These are phyloP conservation scores for Ennomos fuscantarius DNA, from an alignment of 2,888 invertebrate genomes.

Conservation along the genomic window DNA sequence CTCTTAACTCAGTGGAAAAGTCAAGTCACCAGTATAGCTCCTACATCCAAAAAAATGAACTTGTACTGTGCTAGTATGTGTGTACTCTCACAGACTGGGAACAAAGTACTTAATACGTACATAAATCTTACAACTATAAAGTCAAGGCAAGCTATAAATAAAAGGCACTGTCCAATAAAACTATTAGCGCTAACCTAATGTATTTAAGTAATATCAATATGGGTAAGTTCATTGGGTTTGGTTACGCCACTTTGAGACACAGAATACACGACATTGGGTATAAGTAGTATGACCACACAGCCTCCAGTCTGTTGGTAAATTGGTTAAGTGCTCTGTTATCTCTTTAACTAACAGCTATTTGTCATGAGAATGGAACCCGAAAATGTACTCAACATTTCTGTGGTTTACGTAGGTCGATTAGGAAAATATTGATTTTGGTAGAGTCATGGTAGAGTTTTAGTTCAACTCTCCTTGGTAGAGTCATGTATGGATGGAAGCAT, in stretches of 20 bases:
- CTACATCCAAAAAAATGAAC: constrained; percentile 8
- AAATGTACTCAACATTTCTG: constrained; percentile 17
- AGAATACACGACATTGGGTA: constrained; percentile 5
- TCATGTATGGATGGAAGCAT: too few relatives aligned
- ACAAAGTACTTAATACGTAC: constrained; percentile 16
- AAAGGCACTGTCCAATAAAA: constrained; percentile 21
- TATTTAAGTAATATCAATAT: constrained; percentile 5
- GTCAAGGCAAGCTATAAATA: constrained; percentile 23
- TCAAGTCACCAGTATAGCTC: too few relatives aligned
- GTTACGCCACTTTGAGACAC: constrained; percentile 1
- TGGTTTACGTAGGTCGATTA: constrained; percentile 15
- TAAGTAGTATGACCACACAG: constrained; percentile 15
- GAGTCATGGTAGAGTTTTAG: not conserved
- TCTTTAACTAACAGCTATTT: constrained; percentile 35
- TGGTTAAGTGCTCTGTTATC: constrained; percentile 57
- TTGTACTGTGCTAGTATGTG: too few relatives aligned
- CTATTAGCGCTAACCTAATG: constrained; percentile 14
- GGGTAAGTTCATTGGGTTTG: too few relatives aligned
- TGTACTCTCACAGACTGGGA: too few relatives aligned
- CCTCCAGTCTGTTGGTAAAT: constrained; percentile 41
- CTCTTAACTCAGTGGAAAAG: too few relatives aligned
- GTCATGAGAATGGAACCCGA: constrained; percentile 28
- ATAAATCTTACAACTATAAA: constrained; percentile 13
- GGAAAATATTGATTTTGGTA: constrained; percentile 1
- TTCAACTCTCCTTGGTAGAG: too few relatives aligned